Base-by-base conservation (phyloP, 2,888 invertebrate genomes). In the Incurvaria masculella region DNA sequence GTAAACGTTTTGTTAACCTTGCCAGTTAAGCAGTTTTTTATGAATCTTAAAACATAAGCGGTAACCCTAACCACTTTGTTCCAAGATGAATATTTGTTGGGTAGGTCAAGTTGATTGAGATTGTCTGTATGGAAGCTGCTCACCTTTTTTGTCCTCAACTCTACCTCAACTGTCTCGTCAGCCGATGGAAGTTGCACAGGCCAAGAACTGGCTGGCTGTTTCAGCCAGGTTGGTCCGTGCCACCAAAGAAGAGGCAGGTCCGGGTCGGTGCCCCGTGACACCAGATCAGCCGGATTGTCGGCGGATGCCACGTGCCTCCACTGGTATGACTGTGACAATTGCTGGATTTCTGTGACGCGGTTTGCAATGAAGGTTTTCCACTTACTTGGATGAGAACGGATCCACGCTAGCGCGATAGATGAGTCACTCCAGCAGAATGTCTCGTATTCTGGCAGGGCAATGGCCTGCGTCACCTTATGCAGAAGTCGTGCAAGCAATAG, bases 281-380 rank as follows among this genome's bases (percentile, higher is more conserved):
- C 52, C 23, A 51, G 50, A 21, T 55, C 54, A 2, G 53, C 52
- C 4, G 52, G 50, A 17, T 56, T 56, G 14, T 54, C 51, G 8
- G 41, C 45, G 6, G 53, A 53, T 14, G 52, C 51, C 8, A 56
- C 44, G 44, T 52, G 52, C 17, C 41, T 41, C 50, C 52, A 51
- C 19, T 42, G 40, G 18, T 16, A 17, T 19, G 52, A 10, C 4
- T 50, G 46, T 21, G 53, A 49, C 6, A 50, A n/a, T 4, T 42
- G 11, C 16, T 6, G 23, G 16, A 53, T 52, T 17, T 52, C 18
- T n/a, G 17, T 38, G 1, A 52, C 50, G 42, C 55, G 23, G 21
- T 57, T 55, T 2, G 55, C 52, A 8, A 57, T 55, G 44, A 55
- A 57, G 10, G 52, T 46, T 19, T 55, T 55, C 56, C 53, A 55